Base-by-base conservation (phyloP, 2,113 vertebrate genomes). In the Agelaius phoeniceus region DNA sequence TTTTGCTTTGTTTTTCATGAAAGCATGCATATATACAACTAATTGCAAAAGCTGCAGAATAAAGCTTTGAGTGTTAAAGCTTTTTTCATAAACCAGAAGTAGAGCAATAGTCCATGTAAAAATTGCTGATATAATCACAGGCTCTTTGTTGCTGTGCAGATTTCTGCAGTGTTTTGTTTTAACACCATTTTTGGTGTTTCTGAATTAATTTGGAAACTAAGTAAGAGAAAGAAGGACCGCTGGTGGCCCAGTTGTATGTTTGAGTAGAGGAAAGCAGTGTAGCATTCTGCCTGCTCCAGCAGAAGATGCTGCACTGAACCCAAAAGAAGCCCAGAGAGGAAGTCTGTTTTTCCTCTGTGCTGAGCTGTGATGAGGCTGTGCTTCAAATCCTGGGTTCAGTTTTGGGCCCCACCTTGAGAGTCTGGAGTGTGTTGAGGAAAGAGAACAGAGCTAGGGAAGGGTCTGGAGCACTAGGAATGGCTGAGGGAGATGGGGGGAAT, bases 321-420 rank as follows among this genome's bases (percentile, higher is more conserved):
- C 21, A 35, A 14, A 59, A 30, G 31, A 33, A 61, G 55, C 0
- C 0, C 2, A 1, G 41, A 13, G 21, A 13, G 55, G 43, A 44
- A 37, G 21, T 52, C 10, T 30, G 7, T n/a, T 33, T 39, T 46
- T 8, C 9, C 15, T 13, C 33, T 39, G 23, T 30, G 19, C 33
- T 68, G 69, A 26, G 13, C 39, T 41, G 54, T n/a, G 54, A 23
- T 30, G 46, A 61, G 39, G 23, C 24, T 39, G 20, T 44, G 46
- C 16, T 13, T 61, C 17, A 22, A 37, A 39, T n/a, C 24, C 37
- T 52, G 46, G 61, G 15, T 23, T 59, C 68, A 46, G 10, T 44
- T 61, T 59, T 52, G 46, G 33, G 23, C 11, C 23, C 33, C 11
- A 44, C 24, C 11, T 67, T 21, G 52, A 51, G 39, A n/a, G 13